Evolutionary conservation across 1,140 invertebrate genomes (phyloP).

Genomic region (Ganaspis sp.): DNA sequence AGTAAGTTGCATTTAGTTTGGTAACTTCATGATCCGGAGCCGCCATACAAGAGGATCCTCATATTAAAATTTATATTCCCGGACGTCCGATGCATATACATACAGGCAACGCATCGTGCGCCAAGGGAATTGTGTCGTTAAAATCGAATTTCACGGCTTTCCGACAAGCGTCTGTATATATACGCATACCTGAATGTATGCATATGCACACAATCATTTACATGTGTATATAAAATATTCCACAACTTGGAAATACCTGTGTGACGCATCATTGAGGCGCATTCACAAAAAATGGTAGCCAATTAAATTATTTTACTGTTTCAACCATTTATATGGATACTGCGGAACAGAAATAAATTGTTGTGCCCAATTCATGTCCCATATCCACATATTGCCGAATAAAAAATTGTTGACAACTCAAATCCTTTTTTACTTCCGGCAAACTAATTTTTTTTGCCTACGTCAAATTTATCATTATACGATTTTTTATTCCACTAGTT

Average conservation of each 20-base stretch:
- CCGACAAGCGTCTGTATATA: background rate
- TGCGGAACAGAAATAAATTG: background rate
- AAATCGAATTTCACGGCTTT: constrained; percentile 23
- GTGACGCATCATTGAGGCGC: background rate
- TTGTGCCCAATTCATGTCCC: background rate
- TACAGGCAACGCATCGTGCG: background rate
- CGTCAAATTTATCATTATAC: background rate
- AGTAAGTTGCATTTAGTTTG: constrained; percentile 13
- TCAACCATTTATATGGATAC: background rate
- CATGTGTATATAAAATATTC: background rate
- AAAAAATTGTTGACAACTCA: background rate
- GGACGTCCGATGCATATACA: constrained; percentile 3
- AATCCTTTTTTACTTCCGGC: background rate
- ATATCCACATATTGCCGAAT: background rate
- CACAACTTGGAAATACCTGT: background rate
- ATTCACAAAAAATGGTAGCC: background rate
- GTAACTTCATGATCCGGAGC: constrained; percentile 1
- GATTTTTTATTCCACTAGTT: background rate
- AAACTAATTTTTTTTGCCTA: background rate
- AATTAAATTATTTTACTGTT: background rate
- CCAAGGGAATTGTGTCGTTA: constrained; percentile 22
- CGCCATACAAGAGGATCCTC: background rate
- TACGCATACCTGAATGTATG: background rate
- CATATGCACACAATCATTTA: background rate
- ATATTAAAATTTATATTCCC: constrained; percentile 25